Percentiles rank a stretch among this genome's conserved stretches.
Conservation (phyloP, 35 echinoderm and acorn worm species). For the Lytechinus pictus region DNA sequence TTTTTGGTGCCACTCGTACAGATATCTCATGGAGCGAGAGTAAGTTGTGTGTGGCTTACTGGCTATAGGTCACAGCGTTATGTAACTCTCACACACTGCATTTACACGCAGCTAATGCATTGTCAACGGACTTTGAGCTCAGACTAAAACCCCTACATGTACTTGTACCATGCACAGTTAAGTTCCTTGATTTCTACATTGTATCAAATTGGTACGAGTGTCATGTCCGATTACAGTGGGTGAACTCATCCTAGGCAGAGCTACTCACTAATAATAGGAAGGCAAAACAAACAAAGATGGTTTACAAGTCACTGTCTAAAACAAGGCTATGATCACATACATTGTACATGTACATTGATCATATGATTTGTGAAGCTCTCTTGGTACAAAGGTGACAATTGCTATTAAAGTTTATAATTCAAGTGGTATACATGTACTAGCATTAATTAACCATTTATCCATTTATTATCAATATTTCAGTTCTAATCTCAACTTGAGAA, state of each 20-base stretch:
- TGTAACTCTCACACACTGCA: no score
- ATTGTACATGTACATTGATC: no score
- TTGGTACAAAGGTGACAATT: background rate
- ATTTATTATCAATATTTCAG: background rate
- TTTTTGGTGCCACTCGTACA: no score
- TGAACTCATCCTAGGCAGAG: background rate
- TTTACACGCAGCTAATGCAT: no score
- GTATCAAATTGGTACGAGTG: background rate
- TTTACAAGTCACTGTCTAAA: background rate
- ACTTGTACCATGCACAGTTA: no score
- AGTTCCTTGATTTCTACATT: background rate
- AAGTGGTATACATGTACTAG: background rate
- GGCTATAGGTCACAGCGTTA: no score
- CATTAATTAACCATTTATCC: background rate
- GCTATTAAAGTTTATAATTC: background rate
- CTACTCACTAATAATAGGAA: background rate
- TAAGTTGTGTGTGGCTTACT: no score
- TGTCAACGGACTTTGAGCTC: no score
- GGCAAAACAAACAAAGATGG: background rate
- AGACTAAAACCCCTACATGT: no score
- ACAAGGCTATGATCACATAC: background rate
- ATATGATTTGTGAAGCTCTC: no score
- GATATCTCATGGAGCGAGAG: no score
- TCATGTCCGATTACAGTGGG: background rate
- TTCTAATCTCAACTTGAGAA: no score